phyloP scores from a whole-genome alignment of 2,888 invertebrate species.

The Amiota minor region DNA sequence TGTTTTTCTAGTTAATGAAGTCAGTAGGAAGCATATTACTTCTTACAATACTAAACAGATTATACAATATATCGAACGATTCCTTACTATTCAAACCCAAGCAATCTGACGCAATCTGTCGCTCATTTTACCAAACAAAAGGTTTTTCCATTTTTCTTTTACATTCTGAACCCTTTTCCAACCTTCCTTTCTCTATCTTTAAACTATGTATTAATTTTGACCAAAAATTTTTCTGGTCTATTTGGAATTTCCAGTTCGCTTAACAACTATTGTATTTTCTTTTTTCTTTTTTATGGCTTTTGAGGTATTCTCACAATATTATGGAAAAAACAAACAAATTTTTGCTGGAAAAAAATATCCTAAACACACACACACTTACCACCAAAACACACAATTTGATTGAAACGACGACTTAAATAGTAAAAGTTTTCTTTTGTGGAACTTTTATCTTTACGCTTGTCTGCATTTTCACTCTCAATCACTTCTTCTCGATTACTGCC shows the following conservation, averaged over 20 bases:
- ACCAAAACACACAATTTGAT: background rate
- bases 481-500: background rate
- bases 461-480: slow-evolving; percentile 38
- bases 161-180: background rate
- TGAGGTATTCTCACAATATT: slow-evolving; percentile 6
- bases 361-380: background rate
- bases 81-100: too few species aligned
- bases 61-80: too few species aligned
- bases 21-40: too few species aligned
- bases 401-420: background rate
- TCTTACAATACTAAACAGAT: too few species aligned
- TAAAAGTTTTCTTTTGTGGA: slow-evolving; percentile 29
- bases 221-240: slow-evolving; percentile 15
- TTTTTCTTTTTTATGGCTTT: background rate
- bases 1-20: too few species aligned
- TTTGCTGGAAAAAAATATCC: background rate
- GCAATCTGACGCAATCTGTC: too few species aligned
- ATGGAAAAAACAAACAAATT: background rate
- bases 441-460: slow-evolving; percentile 66
- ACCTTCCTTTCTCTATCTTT: background rate
- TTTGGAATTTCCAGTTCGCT: slow-evolving; percentile 9
- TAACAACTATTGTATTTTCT: background rate
- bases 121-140: too few species aligned
- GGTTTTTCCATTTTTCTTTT: background rate
- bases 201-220: slow-evolving; percentile 9